Evolutionary conservation across 2,888 invertebrate species (phyloP).

Genomic region (Hyposoter didymator): DNA sequence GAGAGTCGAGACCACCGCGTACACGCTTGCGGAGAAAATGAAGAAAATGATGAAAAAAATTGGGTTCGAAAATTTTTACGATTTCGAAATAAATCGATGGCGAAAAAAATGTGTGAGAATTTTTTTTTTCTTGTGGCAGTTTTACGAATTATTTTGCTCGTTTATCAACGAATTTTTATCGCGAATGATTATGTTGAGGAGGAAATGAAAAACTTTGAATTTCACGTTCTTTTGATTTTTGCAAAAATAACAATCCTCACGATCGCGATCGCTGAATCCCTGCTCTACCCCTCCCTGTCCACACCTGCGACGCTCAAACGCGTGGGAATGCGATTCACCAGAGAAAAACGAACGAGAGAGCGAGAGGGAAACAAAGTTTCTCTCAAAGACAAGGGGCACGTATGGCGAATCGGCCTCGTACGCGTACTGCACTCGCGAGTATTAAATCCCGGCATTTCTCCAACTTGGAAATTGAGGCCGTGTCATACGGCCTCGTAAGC

Average conservation of each 20-base stretch:
- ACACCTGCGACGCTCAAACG: slow-evolving; percentile 60
- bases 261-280: slow-evolving; percentile 11
- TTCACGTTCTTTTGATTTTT: slow-evolving; percentile 5
- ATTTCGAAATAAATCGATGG: too few species aligned
- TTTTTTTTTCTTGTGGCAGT: too few species aligned
- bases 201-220: not conserved
- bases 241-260: not conserved
- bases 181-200: not conserved
- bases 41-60: slow-evolving; percentile 1
- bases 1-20: slow-evolving; percentile 70
- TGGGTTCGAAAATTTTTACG: not conserved
- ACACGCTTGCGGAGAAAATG: not conserved
- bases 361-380: slow-evolving; percentile 24
- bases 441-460: slow-evolving; percentile 62
- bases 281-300: not conserved
- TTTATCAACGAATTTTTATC: not conserved
- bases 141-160: not conserved
- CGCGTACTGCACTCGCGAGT: slow-evolving; percentile 56
- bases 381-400: slow-evolving; percentile 29
- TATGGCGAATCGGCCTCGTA: slow-evolving; percentile 39
- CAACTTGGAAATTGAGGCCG: slow-evolving; percentile 66
- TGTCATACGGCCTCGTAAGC: slow-evolving; percentile 32
- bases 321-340: slow-evolving; percentile 59
- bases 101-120: too few species aligned
- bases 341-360: slow-evolving; percentile 20